phyloP scores from a whole-genome alignment of 2,797 vertebrate genomes.

The Mormyrus hasselquistii region DNA sequence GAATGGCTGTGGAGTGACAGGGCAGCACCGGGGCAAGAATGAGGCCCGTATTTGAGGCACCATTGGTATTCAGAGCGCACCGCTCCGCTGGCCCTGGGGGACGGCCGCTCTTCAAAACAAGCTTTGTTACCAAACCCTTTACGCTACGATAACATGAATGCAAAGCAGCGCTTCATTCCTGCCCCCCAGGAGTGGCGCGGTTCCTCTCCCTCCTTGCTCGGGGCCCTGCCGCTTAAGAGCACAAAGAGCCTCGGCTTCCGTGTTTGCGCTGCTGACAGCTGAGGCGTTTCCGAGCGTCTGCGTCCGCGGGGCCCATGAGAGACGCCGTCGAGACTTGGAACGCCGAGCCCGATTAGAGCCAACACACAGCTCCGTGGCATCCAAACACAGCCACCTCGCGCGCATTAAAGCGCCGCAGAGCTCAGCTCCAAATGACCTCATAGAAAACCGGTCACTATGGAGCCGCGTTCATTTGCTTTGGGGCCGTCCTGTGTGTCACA shows the following conservation, averaged over 20 bases:
- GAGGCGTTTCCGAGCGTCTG: not conserved
- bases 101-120: not conserved
- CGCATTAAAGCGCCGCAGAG: not conserved
- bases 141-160: slow-evolving; percentile 3
- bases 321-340: not conserved
- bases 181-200: not conserved
- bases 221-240: not conserved
- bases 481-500: not conserved
- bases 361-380: not conserved
- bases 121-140: slow-evolving; percentile 15
- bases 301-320: not conserved
- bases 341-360: not conserved
- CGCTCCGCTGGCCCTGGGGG: not conserved
- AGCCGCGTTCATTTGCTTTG: not conserved
- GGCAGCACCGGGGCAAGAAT: not conserved
- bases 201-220: not conserved
- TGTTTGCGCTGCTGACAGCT: not conserved
- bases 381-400: not conserved
- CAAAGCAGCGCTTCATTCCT: not conserved
- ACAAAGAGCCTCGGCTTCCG: not conserved
- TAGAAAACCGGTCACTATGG: not conserved
- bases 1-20: not conserved
- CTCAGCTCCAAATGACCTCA: not conserved
- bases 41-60: not conserved
- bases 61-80: not conserved